A percentile compares a stretch with the other conserved stretches of the same genome.
Conservation (phyloP, 2,797 vertebrate species). For the Coregonus suidteri region DNA sequence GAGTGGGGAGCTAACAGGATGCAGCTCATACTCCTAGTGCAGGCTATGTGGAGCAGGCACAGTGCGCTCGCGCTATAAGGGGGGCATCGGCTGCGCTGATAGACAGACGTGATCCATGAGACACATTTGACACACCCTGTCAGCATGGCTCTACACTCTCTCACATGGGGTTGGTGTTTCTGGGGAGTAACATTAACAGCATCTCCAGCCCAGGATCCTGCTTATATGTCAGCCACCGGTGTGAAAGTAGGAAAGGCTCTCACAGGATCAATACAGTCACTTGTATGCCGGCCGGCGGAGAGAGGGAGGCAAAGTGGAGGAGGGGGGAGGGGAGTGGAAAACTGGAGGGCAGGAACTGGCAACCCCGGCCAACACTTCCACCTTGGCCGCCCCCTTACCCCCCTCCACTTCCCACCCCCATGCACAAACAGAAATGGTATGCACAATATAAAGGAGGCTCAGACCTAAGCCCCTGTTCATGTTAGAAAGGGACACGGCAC, state of each 20-base stretch:
- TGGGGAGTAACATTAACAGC: slow-evolving; percentile 55
- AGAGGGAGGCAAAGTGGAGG: slow-evolving; percentile 52
- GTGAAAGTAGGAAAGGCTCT: slow-evolving; percentile 36
- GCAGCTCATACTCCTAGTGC: too few relatives aligned
- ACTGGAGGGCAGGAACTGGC: slow-evolving; percentile 22
- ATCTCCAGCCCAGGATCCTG: slow-evolving; percentile 29
- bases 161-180: slow-evolving; percentile 53
- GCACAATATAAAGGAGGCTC: slow-evolving; percentile 73
- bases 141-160: slow-evolving; percentile 31
- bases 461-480: slow-evolving; percentile 60
- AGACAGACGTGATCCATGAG: too few relatives aligned
- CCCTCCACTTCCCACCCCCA: slow-evolving; percentile 18
- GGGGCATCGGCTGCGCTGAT: too few relatives aligned
- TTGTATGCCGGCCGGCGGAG: slow-evolving; percentile 38
- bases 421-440: slow-evolving; percentile 69
- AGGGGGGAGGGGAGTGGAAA: slow-evolving; percentile 45
- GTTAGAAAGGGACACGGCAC: slow-evolving; percentile 70
- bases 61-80: too few relatives aligned
- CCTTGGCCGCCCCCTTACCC: slow-evolving; percentile 13
- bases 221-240: slow-evolving; percentile 45
- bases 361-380: slow-evolving; percentile 44
- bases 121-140: slow-evolving; percentile 35
- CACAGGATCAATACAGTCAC: slow-evolving; percentile 54
- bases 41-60: too few relatives aligned
- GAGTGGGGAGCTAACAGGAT: too few relatives aligned